Evolutionary conservation across 2,797 vertebrate genomes (phyloP).

Genomic region (Gobio occitaniae): DNA sequence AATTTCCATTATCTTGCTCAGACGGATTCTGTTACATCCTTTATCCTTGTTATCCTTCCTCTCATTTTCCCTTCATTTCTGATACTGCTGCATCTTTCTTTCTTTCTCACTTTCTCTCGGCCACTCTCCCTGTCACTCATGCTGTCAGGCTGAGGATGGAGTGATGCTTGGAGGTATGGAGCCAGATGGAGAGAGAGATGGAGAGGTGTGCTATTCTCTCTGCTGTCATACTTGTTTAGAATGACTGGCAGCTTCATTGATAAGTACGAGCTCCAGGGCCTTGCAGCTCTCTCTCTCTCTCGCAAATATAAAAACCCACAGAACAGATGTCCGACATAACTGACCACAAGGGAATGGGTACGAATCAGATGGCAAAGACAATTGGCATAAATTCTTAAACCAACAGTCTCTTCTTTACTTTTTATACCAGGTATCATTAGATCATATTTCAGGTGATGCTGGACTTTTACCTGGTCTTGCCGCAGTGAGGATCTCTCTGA

Average conservation of each 20-base stretch:
- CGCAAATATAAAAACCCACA: constrained; percentile 53
- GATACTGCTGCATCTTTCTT: neutral
- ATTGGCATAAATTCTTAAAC: neutral
- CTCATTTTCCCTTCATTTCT: constrained; percentile 6
- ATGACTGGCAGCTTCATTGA: constrained; percentile 74
- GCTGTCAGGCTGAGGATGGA: constrained; percentile 40
- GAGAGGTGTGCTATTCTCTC: constrained; percentile 58
- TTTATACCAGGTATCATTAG: neutral
- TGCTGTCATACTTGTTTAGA: constrained; percentile 71
- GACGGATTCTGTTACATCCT: neutral
- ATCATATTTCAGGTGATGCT: neutral
- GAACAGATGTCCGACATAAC: constrained; percentile 37
- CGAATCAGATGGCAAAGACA: neutral
- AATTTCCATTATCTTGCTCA: constrained; percentile 16
- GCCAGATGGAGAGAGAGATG: constrained; percentile 55
- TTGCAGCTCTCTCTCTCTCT: constrained; percentile 58
- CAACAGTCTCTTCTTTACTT: neutral
- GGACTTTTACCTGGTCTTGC: constrained; percentile 51
- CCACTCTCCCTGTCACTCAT: constrained; percentile 40
- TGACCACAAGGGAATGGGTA: constrained; percentile 32
- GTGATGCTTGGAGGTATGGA: constrained; percentile 51
- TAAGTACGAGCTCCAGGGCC: constrained; percentile 68
- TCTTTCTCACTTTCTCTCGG: constrained; percentile 20
- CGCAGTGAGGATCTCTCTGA: constrained; percentile 50
- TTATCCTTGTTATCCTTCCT: constrained; percentile 35